Base-by-base conservation (phyloP, 2,888 invertebrate genomes). In the Thera obeliscata region DNA sequence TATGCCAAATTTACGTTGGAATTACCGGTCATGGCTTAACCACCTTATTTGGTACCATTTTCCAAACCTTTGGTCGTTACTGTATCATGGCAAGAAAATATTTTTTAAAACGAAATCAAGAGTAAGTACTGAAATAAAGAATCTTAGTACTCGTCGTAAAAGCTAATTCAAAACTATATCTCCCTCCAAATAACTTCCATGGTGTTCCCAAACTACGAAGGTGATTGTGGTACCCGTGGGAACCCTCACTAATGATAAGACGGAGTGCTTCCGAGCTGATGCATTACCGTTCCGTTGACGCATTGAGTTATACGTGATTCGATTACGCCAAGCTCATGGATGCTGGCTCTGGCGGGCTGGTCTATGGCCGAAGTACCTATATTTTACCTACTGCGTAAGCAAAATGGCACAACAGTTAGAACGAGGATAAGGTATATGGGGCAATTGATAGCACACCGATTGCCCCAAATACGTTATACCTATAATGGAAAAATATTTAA, bases 221-320 rank as follows among this genome's bases (percentile, higher is more conserved):
- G 8, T 36, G 11, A 36, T 55, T 41, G 56, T 11, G 43, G 38
- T n/a, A 58, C 56, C 61, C 70, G 70, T 70, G 70, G 61, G 70
- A 70, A 62, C 43, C 43, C 12, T 57, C 64, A 43, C 54, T 69
- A 61, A 66, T 61, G 65, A 43, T 57, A 57, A 12, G 38, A 41
- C 46, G 36, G 22, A 33, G 52, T 33, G 52, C 64, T 69, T 69
- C 66, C 65, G 62, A 66, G 65, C 62, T 66, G 61, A 57, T 66
- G 67, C 38, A 61, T 57, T 60, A 56, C 56, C n/a, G 63, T 56
- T 46, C 60, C 61, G 68, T 68, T 69, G 61, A 65, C 69, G 69
- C 49, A 56, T 66, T 62, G 52, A 49, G 64, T 38, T 56, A 36
- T 57, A 69, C 72, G 70, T 72, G 72, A 72, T 70, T 68, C 68